Percentiles rank a stretch among this genome's conserved stretches.
These are phyloP conservation scores for Pseudomugil gertrudae DNA, from an alignment of 2,797 vertebrate genomes.

Conservation along the genomic window DNA sequence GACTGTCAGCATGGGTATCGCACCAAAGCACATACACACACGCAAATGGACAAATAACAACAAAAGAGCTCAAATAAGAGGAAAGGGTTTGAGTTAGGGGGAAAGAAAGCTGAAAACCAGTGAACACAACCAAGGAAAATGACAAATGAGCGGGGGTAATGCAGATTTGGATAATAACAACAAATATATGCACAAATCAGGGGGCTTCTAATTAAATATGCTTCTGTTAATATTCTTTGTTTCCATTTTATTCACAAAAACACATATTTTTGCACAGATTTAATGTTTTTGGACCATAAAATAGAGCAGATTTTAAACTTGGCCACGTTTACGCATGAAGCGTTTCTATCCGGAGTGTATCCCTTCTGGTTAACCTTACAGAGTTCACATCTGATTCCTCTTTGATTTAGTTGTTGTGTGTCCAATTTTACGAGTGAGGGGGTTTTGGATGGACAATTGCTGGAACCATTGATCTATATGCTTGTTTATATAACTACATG, in stretches of 20 bases:
- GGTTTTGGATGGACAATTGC: slow-evolving; percentile 29
- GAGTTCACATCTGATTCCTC: slow-evolving; percentile 23
- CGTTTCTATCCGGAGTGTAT: background rate
- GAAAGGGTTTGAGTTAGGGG: no score
- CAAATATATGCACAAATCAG: background rate
- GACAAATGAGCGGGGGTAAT: no score
- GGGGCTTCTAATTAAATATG: background rate
- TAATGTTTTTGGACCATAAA: background rate
- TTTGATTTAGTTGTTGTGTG: slow-evolving; percentile 24
- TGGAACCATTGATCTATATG: slow-evolving; percentile 56
- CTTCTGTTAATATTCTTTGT: no score
- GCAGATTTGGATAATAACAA: no score
- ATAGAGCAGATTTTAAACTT: background rate
- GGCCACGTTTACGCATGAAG: background rate
- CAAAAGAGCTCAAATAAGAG: no score
- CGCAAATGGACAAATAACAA: no score
- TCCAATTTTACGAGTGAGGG: background rate
- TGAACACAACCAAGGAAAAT: background rate
- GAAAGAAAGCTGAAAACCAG: background rate
- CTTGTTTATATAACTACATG: slow-evolving; percentile 56
- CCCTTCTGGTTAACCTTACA: background rate
- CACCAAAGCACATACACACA: no score
- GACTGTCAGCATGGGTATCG: background rate
- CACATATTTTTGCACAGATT: background rate
- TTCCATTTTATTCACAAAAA: background rate